Conservation (phyloP, 2,888 invertebrate species). For the Luperina testacea region DNA sequence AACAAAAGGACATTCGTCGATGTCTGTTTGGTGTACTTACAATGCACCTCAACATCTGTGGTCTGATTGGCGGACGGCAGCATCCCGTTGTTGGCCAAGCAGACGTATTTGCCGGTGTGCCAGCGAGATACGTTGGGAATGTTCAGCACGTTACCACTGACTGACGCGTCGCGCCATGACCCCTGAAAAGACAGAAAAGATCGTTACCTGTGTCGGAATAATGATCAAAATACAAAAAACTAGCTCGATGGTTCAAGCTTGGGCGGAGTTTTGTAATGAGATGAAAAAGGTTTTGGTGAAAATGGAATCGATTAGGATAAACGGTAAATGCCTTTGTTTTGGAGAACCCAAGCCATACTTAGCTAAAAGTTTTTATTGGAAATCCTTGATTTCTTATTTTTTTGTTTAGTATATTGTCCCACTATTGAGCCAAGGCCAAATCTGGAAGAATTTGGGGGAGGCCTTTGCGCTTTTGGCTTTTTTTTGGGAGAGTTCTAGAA, state of each 20-base stretch:
- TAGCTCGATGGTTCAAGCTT: not conserved
- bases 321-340: not conserved
- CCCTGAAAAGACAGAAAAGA: constrained; percentile 73
- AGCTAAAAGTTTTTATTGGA: not conserved
- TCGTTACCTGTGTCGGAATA: not conserved
- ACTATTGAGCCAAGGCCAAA: not conserved
- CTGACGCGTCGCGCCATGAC: constrained; percentile 91
- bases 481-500: too few species aligned
- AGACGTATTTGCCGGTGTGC: constrained; percentile 94
- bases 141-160: constrained; percentile 94
- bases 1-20: too few species aligned
- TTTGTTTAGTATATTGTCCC: not conserved
- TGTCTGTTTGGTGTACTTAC: constrained; percentile 90
- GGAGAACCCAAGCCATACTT: not conserved
- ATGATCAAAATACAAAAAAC: not conserved
- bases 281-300: not conserved
- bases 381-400: not conserved
- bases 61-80: constrained; percentile 95
- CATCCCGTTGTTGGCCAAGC: constrained; percentile 96
- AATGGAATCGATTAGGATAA: not conserved
- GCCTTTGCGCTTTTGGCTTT: too few species aligned
- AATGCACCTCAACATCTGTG: constrained; percentile 96
- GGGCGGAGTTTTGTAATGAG: not conserved
- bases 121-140: constrained; percentile 92
- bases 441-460: too few species aligned